phyloP scores from a whole-genome alignment of 2,113 vertebrate species.

The Onychorhynchus coronatus region DNA sequence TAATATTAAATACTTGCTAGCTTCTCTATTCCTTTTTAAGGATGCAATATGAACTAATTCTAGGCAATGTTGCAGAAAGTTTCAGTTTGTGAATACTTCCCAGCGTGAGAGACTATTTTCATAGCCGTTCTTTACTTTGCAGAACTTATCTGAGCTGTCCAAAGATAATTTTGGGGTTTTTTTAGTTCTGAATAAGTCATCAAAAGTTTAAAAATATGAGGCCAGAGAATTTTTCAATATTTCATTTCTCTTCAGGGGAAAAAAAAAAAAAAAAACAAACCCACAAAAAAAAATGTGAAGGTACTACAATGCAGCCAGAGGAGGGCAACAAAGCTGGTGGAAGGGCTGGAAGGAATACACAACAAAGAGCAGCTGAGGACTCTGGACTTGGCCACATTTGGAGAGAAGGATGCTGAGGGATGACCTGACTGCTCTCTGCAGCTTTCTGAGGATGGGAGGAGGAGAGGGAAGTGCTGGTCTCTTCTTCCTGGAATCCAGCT shows the following conservation, averaged over 20 bases:
- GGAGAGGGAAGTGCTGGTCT: background rate
- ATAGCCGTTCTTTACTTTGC: background rate
- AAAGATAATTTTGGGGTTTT: background rate
- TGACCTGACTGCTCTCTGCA: accelerated
- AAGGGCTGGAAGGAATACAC: background rate
- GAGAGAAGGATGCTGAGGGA: background rate
- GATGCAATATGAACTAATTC: background rate
- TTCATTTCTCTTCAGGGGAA: background rate
- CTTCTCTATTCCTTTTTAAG: background rate
- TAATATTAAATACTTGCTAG: background rate
- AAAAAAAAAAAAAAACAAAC: background rate
- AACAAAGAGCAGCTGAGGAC: background rate
- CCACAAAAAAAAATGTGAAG: background rate
- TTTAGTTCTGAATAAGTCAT: background rate
- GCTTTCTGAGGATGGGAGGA: background rate
- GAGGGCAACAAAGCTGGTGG: background rate
- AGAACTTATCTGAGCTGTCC: background rate
- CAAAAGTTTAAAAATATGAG: background rate
- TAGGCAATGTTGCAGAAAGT: background rate
- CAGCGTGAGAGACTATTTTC: background rate
- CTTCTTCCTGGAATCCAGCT: background rate
- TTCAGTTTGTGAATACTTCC: background rate
- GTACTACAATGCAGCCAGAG: too few relatives aligned
- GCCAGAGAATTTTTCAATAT: background rate
- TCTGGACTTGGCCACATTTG: background rate